phyloP scores from a whole-genome alignment of 2,888 invertebrate species.

The Corbicula japonica region DNA sequence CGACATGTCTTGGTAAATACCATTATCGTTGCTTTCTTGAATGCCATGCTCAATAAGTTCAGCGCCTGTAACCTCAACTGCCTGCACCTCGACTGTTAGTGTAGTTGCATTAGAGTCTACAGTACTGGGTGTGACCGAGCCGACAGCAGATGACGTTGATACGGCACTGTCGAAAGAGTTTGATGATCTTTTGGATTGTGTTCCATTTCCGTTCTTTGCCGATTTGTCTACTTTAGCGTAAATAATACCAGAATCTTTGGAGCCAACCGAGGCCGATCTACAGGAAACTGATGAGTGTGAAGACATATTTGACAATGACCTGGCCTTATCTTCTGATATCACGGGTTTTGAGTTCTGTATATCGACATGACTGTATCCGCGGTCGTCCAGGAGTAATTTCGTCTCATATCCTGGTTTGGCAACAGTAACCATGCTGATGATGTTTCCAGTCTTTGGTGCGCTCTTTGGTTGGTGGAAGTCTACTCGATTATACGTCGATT shows the following conservation, averaged over 20 bases:
- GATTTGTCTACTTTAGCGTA: slow-evolving; percentile 39
- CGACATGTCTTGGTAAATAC: slow-evolving; percentile 58
- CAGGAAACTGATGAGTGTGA: slow-evolving; percentile 53
- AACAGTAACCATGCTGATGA: slow-evolving; percentile 62
- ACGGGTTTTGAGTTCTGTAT: slow-evolving; percentile 37
- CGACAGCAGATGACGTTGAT: slow-evolving; percentile 68
- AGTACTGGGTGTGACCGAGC: slow-evolving; percentile 20
- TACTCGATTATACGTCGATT: slow-evolving; percentile 45
- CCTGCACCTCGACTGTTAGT: slow-evolving; percentile 59
- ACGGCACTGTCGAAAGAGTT: slow-evolving; percentile 78
- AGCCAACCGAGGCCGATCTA: slow-evolving; percentile 68
- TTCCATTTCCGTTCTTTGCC: slow-evolving; percentile 9
- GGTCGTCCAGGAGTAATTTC: slow-evolving; percentile 61
- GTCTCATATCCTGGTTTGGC: slow-evolving; percentile 58
- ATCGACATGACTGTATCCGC: slow-evolving; percentile 71
- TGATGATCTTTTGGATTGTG: slow-evolving; percentile 54
- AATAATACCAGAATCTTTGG: slow-evolving; percentile 74
- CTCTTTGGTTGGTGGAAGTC: slow-evolving; percentile 25
- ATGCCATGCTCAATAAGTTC: slow-evolving; percentile 22
- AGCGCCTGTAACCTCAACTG: slow-evolving; percentile 44
- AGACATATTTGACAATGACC: slow-evolving; percentile 59
- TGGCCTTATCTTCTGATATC: slow-evolving; percentile 49
- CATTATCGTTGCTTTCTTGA: slow-evolving; percentile 17
- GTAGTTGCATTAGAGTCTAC: slow-evolving; percentile 17
- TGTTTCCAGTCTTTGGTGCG: slow-evolving; percentile 28